Evolutionary conservation across 2,113 vertebrate species (phyloP), one percentile per base, ranked within the genome.

Genomic region (Labeo rohita): DNA sequence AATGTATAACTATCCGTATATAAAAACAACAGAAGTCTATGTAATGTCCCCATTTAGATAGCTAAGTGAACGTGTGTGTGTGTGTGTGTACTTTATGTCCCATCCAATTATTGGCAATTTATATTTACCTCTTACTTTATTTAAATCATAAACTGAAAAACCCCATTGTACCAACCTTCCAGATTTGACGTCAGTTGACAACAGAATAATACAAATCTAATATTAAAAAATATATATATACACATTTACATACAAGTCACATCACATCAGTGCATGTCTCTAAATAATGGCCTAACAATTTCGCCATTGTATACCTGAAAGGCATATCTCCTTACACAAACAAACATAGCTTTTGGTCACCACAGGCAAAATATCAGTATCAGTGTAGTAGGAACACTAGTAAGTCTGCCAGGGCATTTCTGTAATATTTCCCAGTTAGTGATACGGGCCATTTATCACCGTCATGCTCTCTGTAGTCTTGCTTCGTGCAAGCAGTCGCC

Each of bases 361-460:
- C 54, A 23, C 77, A 45, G 54, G 10, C 34, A 63, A 45, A 36
- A 45, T 45, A 63, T 73, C 66, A 73, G 66, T 36, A 54, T 39
- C 81, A 73, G 50, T 72, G 10, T 56, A 15, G 49, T 39, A 72
- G 49, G 34, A 83, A 73, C 50, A 84, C 34, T 15, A 23, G 68
- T 56, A 43, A 72, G 21, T 73, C 68, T 73, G 50, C 34, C 66
- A 59, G 68, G 68, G 13, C 52, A 73, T 56, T 84, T 73, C 50
- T 74, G 66, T 84, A 84, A 84, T 84, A 73, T 45, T 73, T 84
- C 68, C 50, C 50, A 59, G 50, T 84, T 84, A 84, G 82, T 84
- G 50, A 84, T 43, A 84, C 13, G 68, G 82, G 18, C 36, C 68
- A 84, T 84, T 84, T 84, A 84, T 84, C 82, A 84, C 68, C 28